Evolutionary conservation across 2,888 invertebrate genomes (phyloP).

Genomic region (Myopa tessellatipennis): DNA sequence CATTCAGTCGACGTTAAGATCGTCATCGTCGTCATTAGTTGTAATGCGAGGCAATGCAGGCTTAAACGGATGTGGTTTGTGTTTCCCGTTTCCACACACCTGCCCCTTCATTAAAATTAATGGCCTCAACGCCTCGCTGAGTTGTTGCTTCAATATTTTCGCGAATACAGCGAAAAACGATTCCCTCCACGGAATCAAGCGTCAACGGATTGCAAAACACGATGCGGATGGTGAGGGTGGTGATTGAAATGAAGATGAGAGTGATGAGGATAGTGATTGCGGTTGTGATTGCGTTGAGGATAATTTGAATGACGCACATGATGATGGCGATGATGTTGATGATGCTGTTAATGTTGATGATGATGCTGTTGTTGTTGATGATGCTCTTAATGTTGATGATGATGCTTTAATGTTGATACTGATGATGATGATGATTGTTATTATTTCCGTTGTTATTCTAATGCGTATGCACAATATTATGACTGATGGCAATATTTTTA

Average conservation of each 20-base stretch:
- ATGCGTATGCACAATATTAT: no score
- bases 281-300: neutral
- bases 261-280: neutral
- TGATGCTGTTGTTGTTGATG: no score
- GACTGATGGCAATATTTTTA: no score
- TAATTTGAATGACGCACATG: neutral
- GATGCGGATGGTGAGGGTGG: neutral
- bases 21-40: conserved; percentile 11
- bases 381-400: no score
- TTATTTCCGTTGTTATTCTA: no score
- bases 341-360: no score
- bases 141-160: neutral
- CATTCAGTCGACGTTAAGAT: neutral
- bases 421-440: no score
- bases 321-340: neutral
- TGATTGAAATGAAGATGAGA: no score
- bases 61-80: conserved; percentile 35
- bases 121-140: conserved; percentile 34
- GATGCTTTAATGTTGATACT: no score
- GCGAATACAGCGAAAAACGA: neutral
- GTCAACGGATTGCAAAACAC: neutral
- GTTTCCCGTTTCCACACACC: conserved; percentile 39
- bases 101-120: conserved; percentile 48
- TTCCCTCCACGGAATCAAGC: neutral
- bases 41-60: conserved; percentile 26